Percentiles rank a stretch among this genome's conserved stretches.
Conservation (phyloP, 2,797 vertebrate genomes). For the Agapornis canus region DNA sequence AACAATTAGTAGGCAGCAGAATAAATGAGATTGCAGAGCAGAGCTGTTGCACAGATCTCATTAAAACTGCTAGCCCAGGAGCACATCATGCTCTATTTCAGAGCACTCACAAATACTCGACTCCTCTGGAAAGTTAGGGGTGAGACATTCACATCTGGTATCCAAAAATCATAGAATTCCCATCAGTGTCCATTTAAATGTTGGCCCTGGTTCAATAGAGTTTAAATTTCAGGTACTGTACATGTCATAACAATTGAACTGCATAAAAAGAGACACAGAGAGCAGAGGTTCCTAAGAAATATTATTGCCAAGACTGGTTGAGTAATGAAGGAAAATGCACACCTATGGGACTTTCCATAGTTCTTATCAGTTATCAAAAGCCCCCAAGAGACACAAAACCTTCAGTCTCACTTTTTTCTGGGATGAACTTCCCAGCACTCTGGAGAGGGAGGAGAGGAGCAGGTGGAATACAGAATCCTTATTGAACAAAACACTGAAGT, state of each 20-base stretch:
- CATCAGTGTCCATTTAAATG: neutral
- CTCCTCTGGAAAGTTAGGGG: neutral
- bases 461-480: neutral
- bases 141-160: neutral
- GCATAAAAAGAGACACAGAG: neutral
- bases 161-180: neutral
- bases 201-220: conserved; percentile 10
- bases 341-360: conserved; percentile 58
- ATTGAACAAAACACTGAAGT: neutral
- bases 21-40: neutral
- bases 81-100: neutral
- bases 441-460: neutral
- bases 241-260: conserved; percentile 19
- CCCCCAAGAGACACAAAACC: conserved; percentile 1
- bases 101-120: neutral
- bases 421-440: conserved; percentile 21
- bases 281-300: conserved; percentile 12
- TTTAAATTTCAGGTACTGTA: conserved; percentile 1
- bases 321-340: conserved; percentile 51
- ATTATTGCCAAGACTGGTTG: neutral
- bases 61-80: neutral
- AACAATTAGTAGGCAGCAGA: neutral
- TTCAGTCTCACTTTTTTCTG: neutral
- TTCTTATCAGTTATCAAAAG: conserved; percentile 29
- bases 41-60: neutral